Evolutionary conservation across 2,797 vertebrate genomes (phyloP).

Genomic region (Apodemus agrarius): DNA sequence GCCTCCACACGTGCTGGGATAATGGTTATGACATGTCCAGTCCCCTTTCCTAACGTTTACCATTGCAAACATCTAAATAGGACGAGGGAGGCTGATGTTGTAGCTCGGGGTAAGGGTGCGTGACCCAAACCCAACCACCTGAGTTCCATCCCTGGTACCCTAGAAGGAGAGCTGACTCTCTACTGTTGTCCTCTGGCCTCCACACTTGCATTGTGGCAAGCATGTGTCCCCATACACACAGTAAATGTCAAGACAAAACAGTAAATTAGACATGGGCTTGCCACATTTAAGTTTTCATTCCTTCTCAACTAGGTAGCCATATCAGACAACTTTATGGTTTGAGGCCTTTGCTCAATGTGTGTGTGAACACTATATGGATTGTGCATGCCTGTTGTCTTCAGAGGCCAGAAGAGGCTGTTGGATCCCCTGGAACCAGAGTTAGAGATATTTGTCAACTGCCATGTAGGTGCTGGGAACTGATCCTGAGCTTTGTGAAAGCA

Average conservation of each 20-base stretch:
- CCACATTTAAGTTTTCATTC: not conserved
- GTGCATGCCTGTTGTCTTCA: not conserved
- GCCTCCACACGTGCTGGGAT: not conserved
- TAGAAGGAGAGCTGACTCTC: not conserved
- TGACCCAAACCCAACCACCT: not conserved
- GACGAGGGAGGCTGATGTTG: not conserved
- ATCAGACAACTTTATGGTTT: not conserved
- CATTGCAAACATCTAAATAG: not conserved
- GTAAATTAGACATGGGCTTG: not conserved
- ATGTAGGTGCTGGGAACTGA: no score
- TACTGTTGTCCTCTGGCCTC: not conserved
- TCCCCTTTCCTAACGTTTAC: not conserved
- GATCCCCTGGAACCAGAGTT: not conserved
- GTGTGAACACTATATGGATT: not conserved
- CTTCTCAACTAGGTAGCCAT: not conserved
- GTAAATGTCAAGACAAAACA: not conserved
- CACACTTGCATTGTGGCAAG: not conserved
- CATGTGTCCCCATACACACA: no score
- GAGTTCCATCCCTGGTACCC: not conserved
- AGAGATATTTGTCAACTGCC: not conserved
- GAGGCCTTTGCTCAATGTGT: not conserved
- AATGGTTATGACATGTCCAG: not conserved
- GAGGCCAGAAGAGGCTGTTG: not conserved
- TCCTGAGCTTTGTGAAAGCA: not conserved
- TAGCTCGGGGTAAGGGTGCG: not conserved